Evolutionary conservation across 2,888 invertebrate species (phyloP), one percentile per base, ranked within the genome.

Genomic region (Fabriciana adippe): DNA sequence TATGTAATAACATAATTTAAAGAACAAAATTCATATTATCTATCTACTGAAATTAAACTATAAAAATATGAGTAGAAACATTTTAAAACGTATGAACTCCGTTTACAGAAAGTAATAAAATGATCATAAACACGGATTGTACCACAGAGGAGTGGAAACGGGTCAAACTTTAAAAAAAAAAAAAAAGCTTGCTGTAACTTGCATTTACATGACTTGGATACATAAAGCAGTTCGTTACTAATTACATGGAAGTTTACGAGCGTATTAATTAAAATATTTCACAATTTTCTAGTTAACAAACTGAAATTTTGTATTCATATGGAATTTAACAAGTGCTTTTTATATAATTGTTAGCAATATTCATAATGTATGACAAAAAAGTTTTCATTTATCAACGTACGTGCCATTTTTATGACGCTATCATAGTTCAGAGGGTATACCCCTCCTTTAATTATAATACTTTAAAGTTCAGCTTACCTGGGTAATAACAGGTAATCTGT

Each of bases 241-340:
- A 59, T 59, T 59, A 59, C 59, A 59, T 59, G 31, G 31, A 59
- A 31, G 59, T 59, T 59, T 59, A 59, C 48, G 59, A 59, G 48
- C 48, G 26, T 31, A 59, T 48, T 59, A 59, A 59, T 59, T 59
- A 59, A 59, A 48, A 59, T 48, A 59, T 59, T 59, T 48, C 48
- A 18, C 31, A 31, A 48, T 59, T 59, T 59, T 31, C 59, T 31
- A 59, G 59, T 59, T 48, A 59, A 48, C 26, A 48, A 48, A 59
- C 26, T 59, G 48, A 48, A 31, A 59, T 48, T 59, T 59, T 57
- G 26, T 15, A 47, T 47, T 47, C 26, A 26, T 26, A 26, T 47
- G 15, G 31, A 0, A 26, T 26, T 26, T 26, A 3, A 26, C 26
- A 26, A 47, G 16, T 47, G n/a, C 15, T 15, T 2, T 54, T 54